Base-by-base conservation (phyloP, 2,888 invertebrate species). In the Liposcelis brunnea region DNA sequence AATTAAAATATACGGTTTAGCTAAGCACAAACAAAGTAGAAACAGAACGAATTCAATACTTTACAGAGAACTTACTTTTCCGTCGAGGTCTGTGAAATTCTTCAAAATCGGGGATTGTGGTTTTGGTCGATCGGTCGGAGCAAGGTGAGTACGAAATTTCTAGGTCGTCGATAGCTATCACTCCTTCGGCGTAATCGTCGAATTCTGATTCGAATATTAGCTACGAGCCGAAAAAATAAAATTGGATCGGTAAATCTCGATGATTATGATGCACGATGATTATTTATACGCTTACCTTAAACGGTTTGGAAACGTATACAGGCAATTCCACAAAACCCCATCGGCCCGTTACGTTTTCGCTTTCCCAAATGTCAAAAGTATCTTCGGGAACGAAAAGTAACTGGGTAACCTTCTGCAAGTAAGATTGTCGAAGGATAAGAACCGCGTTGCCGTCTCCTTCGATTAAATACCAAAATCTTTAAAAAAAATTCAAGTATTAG, bases 181-280 rank as follows among this genome's bases (percentile, higher is more conserved):
- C 51, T 1, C 54, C 55, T 11, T 49, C 44, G 7, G 42, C 48
- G 14, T 50, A 48, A 7, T 47, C 46, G 6, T 50, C 49, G 46
- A 56, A 55, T 31, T 49, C 46, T 1, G 55, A 54, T 26, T 51
- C 49, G 49, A 56, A 56, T 21, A 55, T 52, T 11, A 56, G 47
- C 55, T 56, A 48, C 2, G 47, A 37, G 7, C 4, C 26, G 31
- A 31, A 16, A 15, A 33, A 21, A 31, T 10, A 42, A 12, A 2
- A 44, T 15, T 14, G 14, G 37, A 14, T 8, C 37, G n/a, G n/a
- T n/a, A n/a, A n/a, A n/a, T n/a, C n/a, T n/a, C n/a, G n/a, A n/a
- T n/a, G n/a, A n/a, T n/a, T n/a, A n/a, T n/a, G n/a, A n/a, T n/a
- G n/a, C n/a, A n/a, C n/a, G n/a, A n/a, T 15, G 6, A 44, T 11